Conservation (phyloP, 2,797 vertebrate species). For the Characodon lateralis region DNA sequence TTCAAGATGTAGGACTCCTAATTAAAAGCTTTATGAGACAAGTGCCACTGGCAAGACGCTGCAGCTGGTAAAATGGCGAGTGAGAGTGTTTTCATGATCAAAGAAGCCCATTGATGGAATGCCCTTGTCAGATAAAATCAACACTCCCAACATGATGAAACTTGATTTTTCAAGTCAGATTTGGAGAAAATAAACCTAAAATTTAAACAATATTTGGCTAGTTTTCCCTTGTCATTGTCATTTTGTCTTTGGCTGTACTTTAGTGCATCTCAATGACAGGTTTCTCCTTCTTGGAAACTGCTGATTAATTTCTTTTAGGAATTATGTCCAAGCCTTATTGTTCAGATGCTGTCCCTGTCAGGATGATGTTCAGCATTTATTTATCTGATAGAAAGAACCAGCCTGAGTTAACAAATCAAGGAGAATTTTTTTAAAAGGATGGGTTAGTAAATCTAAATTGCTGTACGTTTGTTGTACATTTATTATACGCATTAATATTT, state of each 20-base stretch:
- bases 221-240: background rate
- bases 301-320: constrained; percentile 31
- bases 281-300: constrained; percentile 22
- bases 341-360: constrained; percentile 12
- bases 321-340: constrained; percentile 18
- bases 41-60: constrained; percentile 30
- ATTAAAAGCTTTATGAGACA: constrained; percentile 35
- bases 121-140: background rate
- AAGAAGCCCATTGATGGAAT: background rate
- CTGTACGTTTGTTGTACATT: constrained; percentile 2
- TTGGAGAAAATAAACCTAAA: background rate
- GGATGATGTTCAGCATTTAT: constrained; percentile 23
- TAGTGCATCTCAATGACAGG: background rate
- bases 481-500: background rate
- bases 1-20: constrained; percentile 43
- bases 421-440: constrained; percentile 10
- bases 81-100: no score
- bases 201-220: background rate
- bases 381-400: constrained; percentile 21
- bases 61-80: constrained; percentile 33
- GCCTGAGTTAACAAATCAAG: background rate
- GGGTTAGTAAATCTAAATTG: constrained; percentile 3
- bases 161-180: background rate
- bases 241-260: background rate
- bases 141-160: background rate